Evolutionary conservation across 2,888 invertebrate genomes (phyloP).

Genomic region (Pachydiplax longipennis): DNA sequence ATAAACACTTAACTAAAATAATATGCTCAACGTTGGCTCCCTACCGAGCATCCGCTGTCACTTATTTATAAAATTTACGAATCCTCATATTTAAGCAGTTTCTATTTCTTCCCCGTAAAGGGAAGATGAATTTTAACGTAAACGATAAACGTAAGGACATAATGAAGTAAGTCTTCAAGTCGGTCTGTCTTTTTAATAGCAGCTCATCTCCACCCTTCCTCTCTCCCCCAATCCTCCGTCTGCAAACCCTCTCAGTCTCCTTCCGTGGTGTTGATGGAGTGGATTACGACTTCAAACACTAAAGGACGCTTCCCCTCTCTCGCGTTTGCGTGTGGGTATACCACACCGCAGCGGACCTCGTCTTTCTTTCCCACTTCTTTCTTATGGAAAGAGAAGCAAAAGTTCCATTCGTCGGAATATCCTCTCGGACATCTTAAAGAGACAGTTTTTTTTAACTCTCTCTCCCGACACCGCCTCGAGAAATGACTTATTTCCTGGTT

Average conservation of each 20-base stretch:
- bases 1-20: no score
- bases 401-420: background rate
- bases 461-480: background rate
- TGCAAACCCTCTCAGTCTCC: background rate
- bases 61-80: no score
- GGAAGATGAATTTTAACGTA: no score
- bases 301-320: background rate
- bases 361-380: background rate
- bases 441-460: background rate
- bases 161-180: no score
- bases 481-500: conserved; percentile 1
- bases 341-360: background rate
- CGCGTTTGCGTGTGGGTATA: background rate
- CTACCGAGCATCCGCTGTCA: no score
- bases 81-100: background rate
- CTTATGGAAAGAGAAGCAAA: background rate
- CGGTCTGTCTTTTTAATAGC: background rate
- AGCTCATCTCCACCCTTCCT: background rate
- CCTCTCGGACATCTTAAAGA: background rate
- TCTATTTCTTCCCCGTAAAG: background rate
- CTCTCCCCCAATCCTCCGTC: background rate
- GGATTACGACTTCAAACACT: background rate
- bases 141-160: no score
- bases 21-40: no score
- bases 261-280: background rate